A percentile compares a stretch with the other conserved stretches of the same genome.
phyloP scores from a whole-genome alignment of 2,888 invertebrate species.

The Erebia palarica region DNA sequence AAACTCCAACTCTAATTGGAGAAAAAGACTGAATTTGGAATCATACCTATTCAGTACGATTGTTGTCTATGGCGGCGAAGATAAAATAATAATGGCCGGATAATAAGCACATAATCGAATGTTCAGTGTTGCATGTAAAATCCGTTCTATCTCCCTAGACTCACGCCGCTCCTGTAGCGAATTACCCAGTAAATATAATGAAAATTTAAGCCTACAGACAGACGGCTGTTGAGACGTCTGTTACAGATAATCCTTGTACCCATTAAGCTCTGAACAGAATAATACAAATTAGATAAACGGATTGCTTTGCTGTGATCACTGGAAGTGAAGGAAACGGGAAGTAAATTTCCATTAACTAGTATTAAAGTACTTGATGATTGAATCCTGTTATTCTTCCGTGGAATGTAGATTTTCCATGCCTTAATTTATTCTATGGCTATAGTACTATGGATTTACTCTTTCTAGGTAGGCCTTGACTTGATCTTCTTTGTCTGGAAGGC shows the following conservation, averaged over 20 bases:
- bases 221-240: conserved; percentile 69
- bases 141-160: conserved; percentile 71
- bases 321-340: conserved; percentile 3
- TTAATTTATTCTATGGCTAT: too few relatives aligned
- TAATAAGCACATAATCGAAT: conserved; percentile 48
- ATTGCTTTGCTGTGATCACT: conserved; percentile 26
- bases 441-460: too few relatives aligned
- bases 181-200: conserved; percentile 82
- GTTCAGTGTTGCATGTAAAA: conserved; percentile 79
- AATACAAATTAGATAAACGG: conserved; percentile 61
- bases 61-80: not conserved
- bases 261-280: conserved; percentile 56
- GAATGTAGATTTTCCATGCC: too few relatives aligned
- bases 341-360: not conserved
- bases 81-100: conserved; percentile 27
- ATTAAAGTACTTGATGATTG: too few relatives aligned
- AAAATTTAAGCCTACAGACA: conserved; percentile 77
- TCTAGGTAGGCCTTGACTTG: too few relatives aligned
- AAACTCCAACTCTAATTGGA: too few relatives aligned
- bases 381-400: too few relatives aligned
- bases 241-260: conserved; percentile 72
- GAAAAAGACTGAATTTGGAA: not conserved
- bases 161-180: conserved; percentile 71
- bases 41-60: not conserved
- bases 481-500: too few relatives aligned